Conservation (phyloP, 1,140 invertebrate species). For the Trissolcus basalis region DNA sequence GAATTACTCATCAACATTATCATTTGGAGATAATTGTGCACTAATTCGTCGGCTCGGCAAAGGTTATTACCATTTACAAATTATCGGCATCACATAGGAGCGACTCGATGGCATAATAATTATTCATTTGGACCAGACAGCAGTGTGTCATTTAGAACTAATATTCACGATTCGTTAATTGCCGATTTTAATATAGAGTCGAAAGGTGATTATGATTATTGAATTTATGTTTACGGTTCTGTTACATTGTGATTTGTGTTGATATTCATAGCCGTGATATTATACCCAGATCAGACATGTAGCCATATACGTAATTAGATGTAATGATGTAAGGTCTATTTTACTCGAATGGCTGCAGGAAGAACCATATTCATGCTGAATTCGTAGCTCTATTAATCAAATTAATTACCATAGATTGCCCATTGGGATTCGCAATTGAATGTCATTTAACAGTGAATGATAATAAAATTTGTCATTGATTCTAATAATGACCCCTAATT, state of each 20-base stretch:
- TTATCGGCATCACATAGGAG: conserved; percentile 22
- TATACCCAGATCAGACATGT: neutral
- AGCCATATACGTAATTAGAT: no score
- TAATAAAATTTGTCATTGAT: no score
- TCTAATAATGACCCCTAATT: no score
- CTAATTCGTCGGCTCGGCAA: conserved; percentile 5
- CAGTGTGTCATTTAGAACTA: conserved; percentile 27
- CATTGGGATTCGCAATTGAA: no score
- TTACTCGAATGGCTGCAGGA: no score
- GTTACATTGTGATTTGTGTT: conserved; percentile 6
- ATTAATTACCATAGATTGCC: no score
- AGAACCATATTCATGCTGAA: no score
- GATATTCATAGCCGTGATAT: conserved; percentile 9
- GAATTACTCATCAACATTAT: conserved; percentile 49
- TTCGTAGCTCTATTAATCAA: no score
- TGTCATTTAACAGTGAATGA: no score
- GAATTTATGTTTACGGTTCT: conserved; percentile 12
- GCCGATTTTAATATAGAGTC: conserved; percentile 16
- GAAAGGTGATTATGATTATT: conserved; percentile 23
- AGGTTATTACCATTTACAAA: conserved; percentile 40
- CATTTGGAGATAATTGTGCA: conserved; percentile 51
- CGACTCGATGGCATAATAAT: conserved; percentile 13
- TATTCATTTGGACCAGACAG: conserved; percentile 23
- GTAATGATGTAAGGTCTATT: no score
- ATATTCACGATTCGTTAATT: conserved; percentile 29